Conservation (phyloP, 1,140 invertebrate species). For the Drosophila willistoni region DNA sequence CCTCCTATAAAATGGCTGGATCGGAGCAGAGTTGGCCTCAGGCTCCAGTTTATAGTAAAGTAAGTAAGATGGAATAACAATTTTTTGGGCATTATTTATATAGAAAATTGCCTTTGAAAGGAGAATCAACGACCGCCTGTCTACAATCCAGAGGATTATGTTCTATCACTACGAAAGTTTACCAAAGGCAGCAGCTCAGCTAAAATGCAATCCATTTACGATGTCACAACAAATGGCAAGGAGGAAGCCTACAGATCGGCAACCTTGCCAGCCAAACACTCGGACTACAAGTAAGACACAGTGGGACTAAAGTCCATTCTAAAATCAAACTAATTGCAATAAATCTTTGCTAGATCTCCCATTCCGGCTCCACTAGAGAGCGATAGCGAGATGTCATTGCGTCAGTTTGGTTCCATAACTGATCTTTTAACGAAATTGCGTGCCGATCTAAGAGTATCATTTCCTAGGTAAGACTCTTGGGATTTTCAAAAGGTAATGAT, state of each 20-base stretch:
- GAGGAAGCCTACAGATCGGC: conserved; percentile 59
- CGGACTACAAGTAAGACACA: conserved; percentile 74
- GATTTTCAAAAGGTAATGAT: not conserved
- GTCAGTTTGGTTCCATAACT: conserved; percentile 93
- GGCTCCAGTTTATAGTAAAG: conserved; percentile 69
- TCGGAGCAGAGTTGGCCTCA: conserved; percentile 81
- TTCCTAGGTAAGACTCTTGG: conserved; percentile 88
- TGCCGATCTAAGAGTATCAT: conserved; percentile 92
- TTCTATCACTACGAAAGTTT: conserved; percentile 90
- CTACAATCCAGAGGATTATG: conserved; percentile 94
- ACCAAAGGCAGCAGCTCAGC: conserved; percentile 84
- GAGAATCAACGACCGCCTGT: conserved; percentile 92
- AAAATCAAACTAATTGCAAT: not conserved
- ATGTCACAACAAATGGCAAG: conserved; percentile 58
- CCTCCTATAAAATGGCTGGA: conserved; percentile 78
- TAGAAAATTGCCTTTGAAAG: conserved; percentile 76
- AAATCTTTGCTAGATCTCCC: conserved; percentile 76
- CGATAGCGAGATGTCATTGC: conserved; percentile 92
- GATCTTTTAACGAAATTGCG: conserved; percentile 94
- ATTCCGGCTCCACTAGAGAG: conserved; percentile 84
- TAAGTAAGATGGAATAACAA: conserved; percentile 20
- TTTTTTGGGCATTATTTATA: no score
- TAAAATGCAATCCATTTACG: conserved; percentile 76
- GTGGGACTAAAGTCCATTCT: no score
- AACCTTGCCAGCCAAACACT: conserved; percentile 76